Base-by-base conservation (phyloP, 2,113 vertebrate genomes). In the Gymnogyps californianus region DNA sequence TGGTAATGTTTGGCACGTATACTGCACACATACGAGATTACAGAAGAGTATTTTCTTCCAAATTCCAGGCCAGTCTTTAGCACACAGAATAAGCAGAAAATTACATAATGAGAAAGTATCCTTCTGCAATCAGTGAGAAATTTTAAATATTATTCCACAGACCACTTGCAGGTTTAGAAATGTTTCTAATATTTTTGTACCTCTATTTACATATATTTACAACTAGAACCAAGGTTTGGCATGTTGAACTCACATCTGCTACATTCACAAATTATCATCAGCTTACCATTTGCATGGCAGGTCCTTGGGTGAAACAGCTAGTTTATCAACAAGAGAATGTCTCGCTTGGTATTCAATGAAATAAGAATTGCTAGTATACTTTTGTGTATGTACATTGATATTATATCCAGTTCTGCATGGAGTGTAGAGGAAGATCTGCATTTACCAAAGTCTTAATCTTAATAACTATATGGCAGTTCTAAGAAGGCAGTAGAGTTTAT, bases 21-120 rank as follows among this genome's bases (percentile, higher is more conserved):
- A 90, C n/a, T 59, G 58, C 67, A 93, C 81, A 85, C 42, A 77
- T 24, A 82, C 8, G 25, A 69, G 55, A 77, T 17, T 79, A 55
- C 6, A 83, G 59, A 85, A 51, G 18, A 85, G n/a, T 52, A 77
- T 85, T 86, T 54, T 66, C 49, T 96, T 91, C 91, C 49, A 94
- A 65, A 69, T 82, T n/a, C 57, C 47, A 4, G 59, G 61, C 82
- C 93, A 97, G 62, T 77, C 46, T 83, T 77, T 65, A 96, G 62
- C 90, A 97, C 67, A 93, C n/a, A 91, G 57, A 98, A 95, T 32
- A 92, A 80, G 57, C 58, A 97, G 55, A 96, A 97, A 93, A 89
- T 87, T 86, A 58, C 42, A 61, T 47, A 87, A 80, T 32, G 44
- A 77, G 34, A 89, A 95, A 77, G 55, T 31, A 83, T 38, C 21